Percentiles rank a stretch among this genome's conserved stretches.
These are phyloP conservation scores for Calcarius ornatus DNA, from an alignment of 2,113 vertebrate species.

Conservation along the genomic window DNA sequence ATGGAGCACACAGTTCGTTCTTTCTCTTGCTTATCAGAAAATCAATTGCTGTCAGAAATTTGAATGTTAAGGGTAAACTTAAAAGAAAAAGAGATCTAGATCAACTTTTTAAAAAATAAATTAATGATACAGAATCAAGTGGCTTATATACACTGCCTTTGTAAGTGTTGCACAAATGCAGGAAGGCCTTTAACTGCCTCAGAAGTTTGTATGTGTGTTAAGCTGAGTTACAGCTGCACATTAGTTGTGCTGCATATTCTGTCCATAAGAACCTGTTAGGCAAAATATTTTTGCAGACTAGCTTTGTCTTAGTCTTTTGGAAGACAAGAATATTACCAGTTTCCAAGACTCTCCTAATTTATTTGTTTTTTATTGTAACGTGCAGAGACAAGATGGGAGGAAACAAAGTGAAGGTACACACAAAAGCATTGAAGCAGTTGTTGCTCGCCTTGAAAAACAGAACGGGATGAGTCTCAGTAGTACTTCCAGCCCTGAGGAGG, in stretches of 20 bases:
- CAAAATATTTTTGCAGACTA: not conserved
- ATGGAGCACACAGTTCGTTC: not conserved
- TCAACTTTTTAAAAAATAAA: not conserved
- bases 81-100: not conserved
- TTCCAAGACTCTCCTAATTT: constrained; percentile 9
- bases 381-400: constrained; percentile 80
- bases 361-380: constrained; percentile 35
- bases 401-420: constrained; percentile 81
- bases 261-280: not conserved
- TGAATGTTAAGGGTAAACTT: not conserved
- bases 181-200: not conserved
- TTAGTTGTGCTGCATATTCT: not conserved
- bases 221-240: not conserved
- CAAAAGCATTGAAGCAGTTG: constrained; percentile 95
- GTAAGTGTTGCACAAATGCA: not conserved
- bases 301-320: not conserved
- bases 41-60: not conserved
- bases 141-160: not conserved
- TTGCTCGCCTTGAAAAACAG: constrained; percentile 89
- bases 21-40: not conserved
- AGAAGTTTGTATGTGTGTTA: not conserved
- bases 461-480: constrained; percentile 79
- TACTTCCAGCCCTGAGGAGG: constrained; percentile 73
- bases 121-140: not conserved
- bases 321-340: not conserved